These are phyloP conservation scores for Plebejus melissa DNA, from an alignment of 2,888 invertebrate genomes.

Conservation along the genomic window DNA sequence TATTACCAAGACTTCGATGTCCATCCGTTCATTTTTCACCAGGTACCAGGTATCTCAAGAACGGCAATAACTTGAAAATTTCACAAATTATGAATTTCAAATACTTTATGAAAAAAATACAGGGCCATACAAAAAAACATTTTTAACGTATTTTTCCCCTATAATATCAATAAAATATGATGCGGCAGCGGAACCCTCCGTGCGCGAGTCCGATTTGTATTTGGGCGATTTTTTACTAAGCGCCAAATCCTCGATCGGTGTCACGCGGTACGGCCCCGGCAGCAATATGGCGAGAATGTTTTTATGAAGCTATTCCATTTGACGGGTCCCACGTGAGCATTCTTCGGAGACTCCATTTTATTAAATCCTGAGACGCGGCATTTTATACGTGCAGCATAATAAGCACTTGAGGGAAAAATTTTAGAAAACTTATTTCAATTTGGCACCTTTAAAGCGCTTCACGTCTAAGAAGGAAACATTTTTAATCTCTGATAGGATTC, in stretches of 20 bases:
- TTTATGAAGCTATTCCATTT: conserved; percentile 7
- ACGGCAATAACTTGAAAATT: background rate
- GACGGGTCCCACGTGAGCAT: conserved; percentile 18
- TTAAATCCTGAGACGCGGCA: conserved; percentile 5
- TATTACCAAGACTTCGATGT: no score
- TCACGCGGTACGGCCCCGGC: background rate
- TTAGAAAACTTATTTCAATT: background rate
- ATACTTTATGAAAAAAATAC: no score
- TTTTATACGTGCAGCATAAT: conserved; percentile 17
- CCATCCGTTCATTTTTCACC: background rate
- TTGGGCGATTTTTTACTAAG: background rate
- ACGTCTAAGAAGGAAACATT: background rate
- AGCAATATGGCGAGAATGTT: conserved; percentile 4
- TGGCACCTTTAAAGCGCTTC: background rate
- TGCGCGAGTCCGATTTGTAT: background rate
- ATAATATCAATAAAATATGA: no score
- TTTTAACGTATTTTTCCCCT: no score
- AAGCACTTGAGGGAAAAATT: background rate
- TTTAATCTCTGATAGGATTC: background rate
- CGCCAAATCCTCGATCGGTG: conserved; percentile 9
- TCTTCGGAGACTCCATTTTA: conserved; percentile 3
- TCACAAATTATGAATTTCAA: background rate
- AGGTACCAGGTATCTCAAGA: background rate
- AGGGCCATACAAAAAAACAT: no score
- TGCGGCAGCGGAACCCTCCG: background rate